Base-by-base conservation (phyloP, 2,888 invertebrate genomes). In the Anthophora plumipes region DNA sequence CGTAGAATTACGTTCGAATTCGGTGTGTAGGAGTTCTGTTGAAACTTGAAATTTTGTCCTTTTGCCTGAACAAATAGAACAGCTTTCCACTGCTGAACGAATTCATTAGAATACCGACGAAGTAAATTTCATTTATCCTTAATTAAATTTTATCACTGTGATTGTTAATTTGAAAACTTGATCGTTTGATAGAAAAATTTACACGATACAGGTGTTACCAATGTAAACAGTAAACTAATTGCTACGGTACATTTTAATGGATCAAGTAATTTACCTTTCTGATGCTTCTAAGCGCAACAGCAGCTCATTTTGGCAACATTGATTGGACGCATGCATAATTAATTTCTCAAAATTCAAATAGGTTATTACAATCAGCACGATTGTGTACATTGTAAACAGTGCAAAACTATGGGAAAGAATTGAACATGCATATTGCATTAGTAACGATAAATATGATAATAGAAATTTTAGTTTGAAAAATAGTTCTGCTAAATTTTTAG, bases 321-420 rank as follows among this genome's bases (percentile, higher is more conserved):
- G 81, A 81, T 78, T 78, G 78, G 48, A 41, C n/a, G 73, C 73
- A 74, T 78, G 81, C 74, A 78, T 78, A 81, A 81, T 81, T 78
- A 78, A 81, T 81, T 70, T 70, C 54, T 46, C 74, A 70, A 59
- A 60, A 43, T 52, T 55, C 43, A 59, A 39, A 57, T 57, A 46
- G 54, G 69, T 41, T 54, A 54, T 80, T 64, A 69, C 66, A 73
- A 60, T 66, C 64, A 64, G 39, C 52, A 20, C 9, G 59, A 25
- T 39, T 25, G 69, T 57, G 59, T 61, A 20, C 37, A 12, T 7
- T 43, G 52, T 14, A 61, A 63, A 71, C 54, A 63, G 31, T n/a
- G n/a, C 9, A 20, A 17, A n/a, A 31, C 4, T n/a, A 14, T 3
- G 39, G 31, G n/a, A n/a, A 61, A 60, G 52, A 64, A 52, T 31